Percentiles rank a stretch among this genome's conserved stretches.
Conservation (phyloP, 1,140 invertebrate species). For the Potamilus streckersoni region DNA sequence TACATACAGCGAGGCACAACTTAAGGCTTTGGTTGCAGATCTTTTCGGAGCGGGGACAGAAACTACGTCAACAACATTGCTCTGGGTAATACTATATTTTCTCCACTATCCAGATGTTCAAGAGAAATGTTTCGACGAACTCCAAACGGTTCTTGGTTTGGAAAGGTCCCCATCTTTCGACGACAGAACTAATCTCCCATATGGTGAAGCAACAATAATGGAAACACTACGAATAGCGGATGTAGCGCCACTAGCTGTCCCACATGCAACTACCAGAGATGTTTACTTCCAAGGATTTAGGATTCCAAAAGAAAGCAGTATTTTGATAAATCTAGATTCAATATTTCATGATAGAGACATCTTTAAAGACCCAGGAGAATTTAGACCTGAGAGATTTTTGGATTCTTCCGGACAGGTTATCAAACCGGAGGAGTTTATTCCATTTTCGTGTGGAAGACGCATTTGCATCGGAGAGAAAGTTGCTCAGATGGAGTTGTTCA, state of each 20-base stretch:
- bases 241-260: constrained; percentile 61
- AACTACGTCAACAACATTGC: too few species aligned
- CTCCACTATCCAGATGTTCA: constrained; percentile 72
- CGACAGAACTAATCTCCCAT: constrained; percentile 28
- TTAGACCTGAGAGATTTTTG: constrained; percentile 31
- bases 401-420: constrained; percentile 4
- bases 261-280: constrained; percentile 55
- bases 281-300: constrained; percentile 35
- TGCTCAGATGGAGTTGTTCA: constrained; percentile 43
- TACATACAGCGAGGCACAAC: constrained; percentile 18
- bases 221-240: constrained; percentile 35
- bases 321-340: constrained; percentile 21
- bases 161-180: constrained; percentile 19
- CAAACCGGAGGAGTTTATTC: constrained; percentile 20
- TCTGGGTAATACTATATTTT: too few species aligned
- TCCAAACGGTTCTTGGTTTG: constrained; percentile 72
- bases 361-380: constrained; percentile 24
- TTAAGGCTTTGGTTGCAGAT: constrained; percentile 70
- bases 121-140: constrained; percentile 83
- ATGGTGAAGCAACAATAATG: constrained; percentile 37
- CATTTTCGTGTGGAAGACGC: constrained; percentile 32
- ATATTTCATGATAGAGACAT: constrained; percentile 15
- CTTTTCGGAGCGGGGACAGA: constrained; percentile 92
- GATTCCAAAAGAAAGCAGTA: constrained; percentile 21
- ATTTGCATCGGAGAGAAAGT: constrained; percentile 40